phyloP scores from a whole-genome alignment of 2,797 vertebrate species.

The Melanotaenia nigrans region DNA sequence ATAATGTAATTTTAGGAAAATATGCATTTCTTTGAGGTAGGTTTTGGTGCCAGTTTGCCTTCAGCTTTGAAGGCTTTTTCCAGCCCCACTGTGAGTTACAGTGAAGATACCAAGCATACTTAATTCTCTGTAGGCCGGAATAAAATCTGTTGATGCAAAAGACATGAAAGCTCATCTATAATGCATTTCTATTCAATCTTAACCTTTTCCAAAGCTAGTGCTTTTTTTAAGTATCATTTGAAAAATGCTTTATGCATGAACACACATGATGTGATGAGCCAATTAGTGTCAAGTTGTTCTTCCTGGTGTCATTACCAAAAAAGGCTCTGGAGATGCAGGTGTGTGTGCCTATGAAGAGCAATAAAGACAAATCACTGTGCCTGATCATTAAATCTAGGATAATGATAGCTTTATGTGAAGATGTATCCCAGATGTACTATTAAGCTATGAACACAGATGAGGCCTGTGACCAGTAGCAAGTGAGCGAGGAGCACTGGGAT shows the following conservation, averaged over 20 bases:
- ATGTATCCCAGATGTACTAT: constrained; percentile 69
- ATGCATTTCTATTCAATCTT: constrained; percentile 50
- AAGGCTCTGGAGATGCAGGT: constrained; percentile 69
- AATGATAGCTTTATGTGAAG: constrained; percentile 71
- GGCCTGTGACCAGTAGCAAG: constrained; percentile 54
- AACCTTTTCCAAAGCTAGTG: constrained; percentile 42
- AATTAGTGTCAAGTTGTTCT: constrained; percentile 76
- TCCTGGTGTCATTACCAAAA: constrained; percentile 59
- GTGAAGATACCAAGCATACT: constrained; percentile 26
- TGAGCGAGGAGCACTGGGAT: constrained; percentile 5
- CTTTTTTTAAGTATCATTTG: constrained; percentile 47
- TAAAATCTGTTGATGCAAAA: constrained; percentile 28
- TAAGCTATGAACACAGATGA: constrained; percentile 55
- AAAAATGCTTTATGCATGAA: constrained; percentile 59
- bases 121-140: constrained; percentile 14
- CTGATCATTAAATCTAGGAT: constrained; percentile 72
- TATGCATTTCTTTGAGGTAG: not conserved
- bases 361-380: constrained; percentile 69
- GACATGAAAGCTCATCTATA: constrained; percentile 41
- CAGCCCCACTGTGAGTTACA: constrained; percentile 7
- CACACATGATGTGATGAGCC: constrained; percentile 69
- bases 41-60: constrained; percentile 3
- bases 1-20: not conserved
- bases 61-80: constrained; percentile 34
- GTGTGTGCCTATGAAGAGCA: constrained; percentile 59